phyloP scores from a whole-genome alignment of 2,113 vertebrate species.

The Prochilodus magdalenae region DNA sequence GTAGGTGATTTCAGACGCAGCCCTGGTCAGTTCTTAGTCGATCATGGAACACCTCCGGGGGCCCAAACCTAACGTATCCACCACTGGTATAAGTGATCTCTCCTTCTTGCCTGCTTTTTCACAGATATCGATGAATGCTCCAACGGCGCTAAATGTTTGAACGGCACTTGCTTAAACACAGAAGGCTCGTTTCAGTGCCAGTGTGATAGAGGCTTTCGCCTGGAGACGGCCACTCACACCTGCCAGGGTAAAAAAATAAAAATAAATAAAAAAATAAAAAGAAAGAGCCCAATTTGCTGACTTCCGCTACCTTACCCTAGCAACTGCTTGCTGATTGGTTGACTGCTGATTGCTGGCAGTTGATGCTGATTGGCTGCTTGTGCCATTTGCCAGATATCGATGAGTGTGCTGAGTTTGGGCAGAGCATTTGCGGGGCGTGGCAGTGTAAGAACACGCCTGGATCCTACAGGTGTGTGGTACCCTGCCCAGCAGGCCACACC shows the following conservation, averaged over 20 bases:
- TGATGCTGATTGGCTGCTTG: conserved; percentile 20
- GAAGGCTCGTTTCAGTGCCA: conserved; percentile 60
- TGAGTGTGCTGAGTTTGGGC: conserved; percentile 58
- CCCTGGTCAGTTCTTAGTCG: too few species aligned
- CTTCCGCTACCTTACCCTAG: neutral
- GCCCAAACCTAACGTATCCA: neutral
- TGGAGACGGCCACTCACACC: conserved; percentile 51
- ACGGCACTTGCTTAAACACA: conserved; percentile 57
- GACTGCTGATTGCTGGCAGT: neutral
- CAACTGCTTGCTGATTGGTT: neutral
- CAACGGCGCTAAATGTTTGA: conserved; percentile 49
- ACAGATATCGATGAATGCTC: conserved; percentile 64
- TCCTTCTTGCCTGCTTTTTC: conserved; percentile 9
- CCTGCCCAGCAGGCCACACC: conserved; percentile 56
- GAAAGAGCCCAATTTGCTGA: neutral
- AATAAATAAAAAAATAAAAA: too few species aligned
- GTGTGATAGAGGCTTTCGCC: conserved; percentile 55
- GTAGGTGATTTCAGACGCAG: too few species aligned
- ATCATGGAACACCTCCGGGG: too few species aligned
- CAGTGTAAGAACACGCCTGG: conserved; percentile 57
- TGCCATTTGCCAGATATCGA: conserved; percentile 62
- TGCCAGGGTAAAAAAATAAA: conserved; percentile 65
- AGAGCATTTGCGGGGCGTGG: conserved; percentile 60
- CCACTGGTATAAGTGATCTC: neutral
- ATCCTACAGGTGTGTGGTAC: conserved; percentile 55